Base-by-base conservation (phyloP, 2,888 invertebrate species). In the Agrotis ipsilon region DNA sequence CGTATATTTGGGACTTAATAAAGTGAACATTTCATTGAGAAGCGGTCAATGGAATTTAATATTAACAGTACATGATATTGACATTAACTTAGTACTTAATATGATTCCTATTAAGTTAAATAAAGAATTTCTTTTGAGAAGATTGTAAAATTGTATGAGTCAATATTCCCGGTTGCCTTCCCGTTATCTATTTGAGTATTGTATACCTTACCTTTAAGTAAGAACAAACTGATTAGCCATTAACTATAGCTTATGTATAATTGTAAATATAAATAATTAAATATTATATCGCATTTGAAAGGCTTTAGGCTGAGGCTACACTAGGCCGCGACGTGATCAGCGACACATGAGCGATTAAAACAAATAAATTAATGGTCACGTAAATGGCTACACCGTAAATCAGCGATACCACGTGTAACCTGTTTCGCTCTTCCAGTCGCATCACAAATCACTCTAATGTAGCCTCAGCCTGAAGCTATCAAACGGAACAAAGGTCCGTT, bases 1-100 rank as follows among this genome's bases (percentile, higher is more conserved):
- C 63, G 55, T 72, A 72, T 72, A 72, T 77, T 75, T 65, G 68
- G 45, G 51, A 43, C n/a, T 7, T 49, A 72, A 74, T 75, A 57
- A 61, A 72, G 64, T 49, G 68, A 54, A 59, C 24, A 62, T 67
- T 59, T 59, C 70, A 66, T 70, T 61, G 64, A 45, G 27, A 45
- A 48, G 68, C 16, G 67, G 60, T 71, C 51, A 64, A 49, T 55
- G 18, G 21, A 52, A 69, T 51, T 51, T 52, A 0, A 48, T 57
- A 54, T 59, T 49, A 14, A 48, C 11, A 24, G 39, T 39, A 39
- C 11, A 39, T 7, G 32, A 48, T 60, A 54, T 59, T 49, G 13
- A 48, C 11, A 19, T n/a, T 24, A 67, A 51, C 24, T 58, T 14
- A 27, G 9, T 4, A 43, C 19, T 7, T 49, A n/a, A n/a, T 67